These are phyloP conservation scores for Argyra leucocephala DNA, from an alignment of 2,888 invertebrate species.

Conservation along the genomic window DNA sequence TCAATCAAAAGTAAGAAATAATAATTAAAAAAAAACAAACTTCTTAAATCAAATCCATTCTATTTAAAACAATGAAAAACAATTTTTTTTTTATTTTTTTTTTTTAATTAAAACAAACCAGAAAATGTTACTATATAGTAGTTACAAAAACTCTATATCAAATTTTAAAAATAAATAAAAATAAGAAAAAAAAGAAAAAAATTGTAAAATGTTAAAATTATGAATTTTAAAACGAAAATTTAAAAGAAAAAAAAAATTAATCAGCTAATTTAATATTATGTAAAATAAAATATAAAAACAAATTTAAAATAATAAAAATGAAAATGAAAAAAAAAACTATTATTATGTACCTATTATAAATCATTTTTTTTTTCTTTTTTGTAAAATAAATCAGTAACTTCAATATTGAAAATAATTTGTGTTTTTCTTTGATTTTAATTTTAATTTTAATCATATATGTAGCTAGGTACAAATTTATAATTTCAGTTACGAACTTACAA, in stretches of 20 bases:
- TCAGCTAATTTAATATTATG: conserved; percentile 1
- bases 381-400: conserved; percentile 6
- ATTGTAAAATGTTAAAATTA: conserved; percentile 1
- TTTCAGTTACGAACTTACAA: too few species aligned
- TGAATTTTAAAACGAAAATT: neutral
- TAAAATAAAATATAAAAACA: neutral
- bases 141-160: neutral
- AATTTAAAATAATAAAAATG: neutral
- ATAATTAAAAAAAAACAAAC: neutral
- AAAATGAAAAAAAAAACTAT: conserved; percentile 1
- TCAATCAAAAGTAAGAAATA: neutral
- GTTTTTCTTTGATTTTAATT: neutral
- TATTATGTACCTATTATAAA: conserved; percentile 4
- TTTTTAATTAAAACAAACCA: too few species aligned
- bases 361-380: conserved; percentile 6
- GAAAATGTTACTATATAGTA: neutral
- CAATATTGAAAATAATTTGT: neutral
- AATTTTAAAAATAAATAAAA: neutral
- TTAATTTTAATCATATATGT: too few species aligned
- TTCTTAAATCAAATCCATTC: neutral
- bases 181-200: neutral
- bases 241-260: neutral
- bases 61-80: neutral
- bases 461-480: too few species aligned
- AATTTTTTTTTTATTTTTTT: too few species aligned